These are phyloP conservation scores for Chloropsis cyanopogon DNA, from an alignment of 2,113 vertebrate species.

Conservation along the genomic window DNA sequence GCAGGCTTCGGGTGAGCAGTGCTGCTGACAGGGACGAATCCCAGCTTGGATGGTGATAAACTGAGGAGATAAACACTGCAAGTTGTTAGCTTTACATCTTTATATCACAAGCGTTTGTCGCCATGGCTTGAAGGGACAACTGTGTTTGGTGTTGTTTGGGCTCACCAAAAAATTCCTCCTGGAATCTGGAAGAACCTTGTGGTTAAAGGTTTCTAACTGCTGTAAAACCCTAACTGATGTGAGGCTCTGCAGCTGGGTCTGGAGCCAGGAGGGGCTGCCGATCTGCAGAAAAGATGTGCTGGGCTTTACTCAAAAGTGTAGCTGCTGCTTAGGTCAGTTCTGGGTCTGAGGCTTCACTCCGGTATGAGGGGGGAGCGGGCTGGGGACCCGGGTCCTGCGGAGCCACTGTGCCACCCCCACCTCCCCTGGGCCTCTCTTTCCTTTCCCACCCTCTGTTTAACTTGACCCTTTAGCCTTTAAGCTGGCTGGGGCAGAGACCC, in stretches of 20 bases:
- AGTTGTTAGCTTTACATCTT: background rate
- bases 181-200: background rate
- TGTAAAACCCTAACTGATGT: background rate
- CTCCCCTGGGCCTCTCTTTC: background rate
- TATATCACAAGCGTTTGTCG: background rate
- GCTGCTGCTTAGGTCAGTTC: background rate
- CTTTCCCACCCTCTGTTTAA: conserved; percentile 19
- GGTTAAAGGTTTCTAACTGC: background rate
- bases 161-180: background rate
- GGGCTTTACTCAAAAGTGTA: background rate
- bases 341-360: background rate
- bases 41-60: background rate
- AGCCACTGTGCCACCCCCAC: background rate
- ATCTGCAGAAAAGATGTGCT: background rate
- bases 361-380: background rate
- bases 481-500: background rate
- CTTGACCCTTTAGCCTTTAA: background rate
- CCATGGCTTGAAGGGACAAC: background rate
- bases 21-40: background rate
- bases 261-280: background rate
- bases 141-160: background rate
- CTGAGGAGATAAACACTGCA: background rate
- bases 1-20: background rate
- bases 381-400: background rate
- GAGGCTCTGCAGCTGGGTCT: background rate